These are phyloP conservation scores for Sericinus montela DNA, from an alignment of 2,888 invertebrate genomes.

Conservation along the genomic window DNA sequence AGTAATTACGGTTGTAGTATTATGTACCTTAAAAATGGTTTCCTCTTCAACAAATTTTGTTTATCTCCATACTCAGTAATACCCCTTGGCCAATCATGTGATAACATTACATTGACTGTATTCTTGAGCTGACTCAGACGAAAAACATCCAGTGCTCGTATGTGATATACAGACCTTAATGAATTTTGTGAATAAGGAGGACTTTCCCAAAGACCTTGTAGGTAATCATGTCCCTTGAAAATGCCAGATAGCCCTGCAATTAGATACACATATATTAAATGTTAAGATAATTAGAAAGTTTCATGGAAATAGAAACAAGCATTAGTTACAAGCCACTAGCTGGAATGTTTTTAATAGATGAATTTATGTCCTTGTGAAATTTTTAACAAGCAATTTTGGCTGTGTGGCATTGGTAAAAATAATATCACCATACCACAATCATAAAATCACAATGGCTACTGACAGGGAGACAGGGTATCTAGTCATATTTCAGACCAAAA, in stretches of 20 bases:
- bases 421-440: too few relatives aligned
- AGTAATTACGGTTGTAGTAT: too few relatives aligned
- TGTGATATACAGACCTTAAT: conserved; percentile 94
- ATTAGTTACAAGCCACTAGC: too few relatives aligned
- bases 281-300: too few relatives aligned
- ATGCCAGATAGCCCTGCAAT: conserved; percentile 90
- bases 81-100: conserved; percentile 98
- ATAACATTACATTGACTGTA: conserved; percentile 91
- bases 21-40: conserved; percentile 87
- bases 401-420: too few relatives aligned
- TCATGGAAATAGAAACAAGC: too few relatives aligned
- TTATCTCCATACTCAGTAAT: conserved; percentile 92
- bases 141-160: conserved; percentile 87
- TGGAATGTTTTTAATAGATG: too few relatives aligned
- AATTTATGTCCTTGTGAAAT: too few relatives aligned
- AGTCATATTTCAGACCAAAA: too few relatives aligned
- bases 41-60: conserved; percentile 83
- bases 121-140: conserved; percentile 88
- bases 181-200: conserved; percentile 90
- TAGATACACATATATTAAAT: conserved; percentile 5
- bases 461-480: too few relatives aligned
- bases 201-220: conserved; percentile 92
- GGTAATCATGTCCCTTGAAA: conserved; percentile 90
- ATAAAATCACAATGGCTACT: too few relatives aligned
- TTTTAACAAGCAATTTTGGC: too few relatives aligned